These are phyloP conservation scores for Protomyctophum bolini DNA, from an alignment of 2,113 vertebrate genomes.

Conservation along the genomic window DNA sequence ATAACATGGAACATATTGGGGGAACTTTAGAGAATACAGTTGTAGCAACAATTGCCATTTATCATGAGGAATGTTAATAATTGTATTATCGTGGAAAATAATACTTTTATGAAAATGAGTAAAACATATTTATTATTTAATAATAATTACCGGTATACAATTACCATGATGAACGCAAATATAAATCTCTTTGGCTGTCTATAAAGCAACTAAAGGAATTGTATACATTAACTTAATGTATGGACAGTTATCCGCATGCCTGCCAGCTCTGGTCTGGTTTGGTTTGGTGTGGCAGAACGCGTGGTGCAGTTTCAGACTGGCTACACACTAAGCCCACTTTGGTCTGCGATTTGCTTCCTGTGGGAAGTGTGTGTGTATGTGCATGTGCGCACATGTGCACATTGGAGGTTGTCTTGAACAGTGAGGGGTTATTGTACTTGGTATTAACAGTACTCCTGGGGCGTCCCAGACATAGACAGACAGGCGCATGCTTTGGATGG, in stretches of 20 bases:
- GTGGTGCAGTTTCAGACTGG: conserved; percentile 41
- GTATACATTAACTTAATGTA: neutral
- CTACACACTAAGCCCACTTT: conserved; percentile 47
- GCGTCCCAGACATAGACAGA: conserved; percentile 32
- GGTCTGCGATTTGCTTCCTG: conserved; percentile 33
- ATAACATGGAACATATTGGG: neutral
- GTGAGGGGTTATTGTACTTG: conserved; percentile 41
- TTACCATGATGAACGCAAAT: neutral
- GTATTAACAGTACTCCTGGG: conserved; percentile 47
- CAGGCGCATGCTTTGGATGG: conserved; percentile 52
- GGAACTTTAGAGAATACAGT: conserved; percentile 17
- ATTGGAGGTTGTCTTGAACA: conserved; percentile 13
- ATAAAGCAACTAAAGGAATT: neutral
- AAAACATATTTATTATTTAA: no score
- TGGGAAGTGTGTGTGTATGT: conserved; percentile 14
- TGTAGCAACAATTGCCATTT: no score
- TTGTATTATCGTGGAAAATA: no score
- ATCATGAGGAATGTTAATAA: no score
- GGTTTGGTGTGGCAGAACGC: conserved; percentile 37
- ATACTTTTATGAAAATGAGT: no score
- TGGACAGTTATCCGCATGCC: conserved; percentile 11
- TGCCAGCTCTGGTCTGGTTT: conserved; percentile 29
- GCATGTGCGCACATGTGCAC: neutral
- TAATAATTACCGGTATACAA: no score
- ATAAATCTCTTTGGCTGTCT: neutral